These are phyloP conservation scores for Heteromormyrus szaboi DNA, from an alignment of 2,797 vertebrate genomes.

Conservation along the genomic window DNA sequence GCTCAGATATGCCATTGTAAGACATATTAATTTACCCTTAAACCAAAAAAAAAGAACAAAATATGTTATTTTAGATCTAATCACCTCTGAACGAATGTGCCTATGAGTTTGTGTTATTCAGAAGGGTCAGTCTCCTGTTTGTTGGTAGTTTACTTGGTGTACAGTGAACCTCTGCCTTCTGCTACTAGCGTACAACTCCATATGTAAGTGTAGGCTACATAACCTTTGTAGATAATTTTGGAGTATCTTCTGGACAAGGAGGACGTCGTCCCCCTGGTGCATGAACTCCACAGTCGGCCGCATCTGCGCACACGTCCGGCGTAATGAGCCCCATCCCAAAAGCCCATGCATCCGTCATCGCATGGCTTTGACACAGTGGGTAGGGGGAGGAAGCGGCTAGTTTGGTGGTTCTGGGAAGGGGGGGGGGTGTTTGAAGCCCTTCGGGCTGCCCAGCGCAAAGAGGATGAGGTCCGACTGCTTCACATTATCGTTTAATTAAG, in stretches of 20 bases:
- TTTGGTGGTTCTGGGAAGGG: not conserved
- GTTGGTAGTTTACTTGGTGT: not conserved
- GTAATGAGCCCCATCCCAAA: not conserved
- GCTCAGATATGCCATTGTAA: not conserved
- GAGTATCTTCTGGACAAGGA: not conserved
- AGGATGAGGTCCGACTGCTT: conserved; percentile 55
- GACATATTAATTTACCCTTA: not conserved
- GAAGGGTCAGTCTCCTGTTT: not conserved
- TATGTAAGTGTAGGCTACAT: not conserved
- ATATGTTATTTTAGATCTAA: not conserved
- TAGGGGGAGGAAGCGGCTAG: not conserved
- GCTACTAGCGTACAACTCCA: not conserved
- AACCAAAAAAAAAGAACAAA: not conserved
- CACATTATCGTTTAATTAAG: conserved; percentile 68
- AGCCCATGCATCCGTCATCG: not conserved
- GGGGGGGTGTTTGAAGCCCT: not conserved
- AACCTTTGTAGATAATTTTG: not conserved
- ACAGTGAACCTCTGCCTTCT: not conserved
- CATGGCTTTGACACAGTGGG: not conserved
- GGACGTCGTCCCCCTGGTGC: not conserved
- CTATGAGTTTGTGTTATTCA: not conserved
- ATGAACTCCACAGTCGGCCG: not conserved
- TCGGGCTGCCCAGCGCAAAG: conserved; percentile 36
- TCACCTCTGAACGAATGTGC: not conserved
- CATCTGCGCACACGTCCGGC: not conserved